These are phyloP conservation scores for Clarias fuscus DNA, from an alignment of 2,797 vertebrate species.

Conservation along the genomic window DNA sequence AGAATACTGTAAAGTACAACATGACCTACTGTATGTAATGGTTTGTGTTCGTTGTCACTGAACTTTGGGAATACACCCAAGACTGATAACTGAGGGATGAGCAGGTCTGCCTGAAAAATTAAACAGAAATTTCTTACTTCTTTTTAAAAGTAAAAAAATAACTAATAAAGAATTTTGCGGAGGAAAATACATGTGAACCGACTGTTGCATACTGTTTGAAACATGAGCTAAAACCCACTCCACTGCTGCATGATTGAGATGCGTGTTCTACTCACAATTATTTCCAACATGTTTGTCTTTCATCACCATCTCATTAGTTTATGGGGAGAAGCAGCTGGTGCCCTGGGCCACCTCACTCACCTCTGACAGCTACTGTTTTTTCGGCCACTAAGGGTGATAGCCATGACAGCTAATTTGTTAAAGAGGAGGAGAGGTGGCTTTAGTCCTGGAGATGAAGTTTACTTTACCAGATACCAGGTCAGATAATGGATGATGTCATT, in stretches of 20 bases:
- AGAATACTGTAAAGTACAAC: conserved; percentile 13
- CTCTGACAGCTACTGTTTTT: conserved; percentile 59
- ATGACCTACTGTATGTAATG: conserved; percentile 29
- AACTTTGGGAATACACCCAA: conserved; percentile 46
- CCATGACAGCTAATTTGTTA: conserved; percentile 59
- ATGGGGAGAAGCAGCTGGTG: conserved; percentile 51
- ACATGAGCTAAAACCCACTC: not conserved
- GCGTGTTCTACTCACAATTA: conserved; percentile 38
- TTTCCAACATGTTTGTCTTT: conserved; percentile 52
- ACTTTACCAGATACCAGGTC: conserved; percentile 37
- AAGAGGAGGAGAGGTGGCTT: conserved; percentile 35
- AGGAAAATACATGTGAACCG: not conserved
- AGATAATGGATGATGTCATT: conserved; percentile 68
- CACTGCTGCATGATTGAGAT: not conserved
- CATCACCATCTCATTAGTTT: conserved; percentile 55
- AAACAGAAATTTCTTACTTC: not conserved
- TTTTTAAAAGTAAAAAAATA: not conserved
- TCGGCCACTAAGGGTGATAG: conserved; percentile 58
- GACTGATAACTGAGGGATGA: not conserved
- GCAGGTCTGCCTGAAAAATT: not conserved
- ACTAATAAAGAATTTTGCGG: not conserved
- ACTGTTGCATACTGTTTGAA: not conserved
- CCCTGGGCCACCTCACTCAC: conserved; percentile 36
- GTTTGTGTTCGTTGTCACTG: conserved; percentile 28
- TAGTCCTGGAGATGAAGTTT: not conserved